Evolutionary conservation across 2,113 vertebrate genomes (phyloP).

Genomic region (Dipodomys stephensi): DNA sequence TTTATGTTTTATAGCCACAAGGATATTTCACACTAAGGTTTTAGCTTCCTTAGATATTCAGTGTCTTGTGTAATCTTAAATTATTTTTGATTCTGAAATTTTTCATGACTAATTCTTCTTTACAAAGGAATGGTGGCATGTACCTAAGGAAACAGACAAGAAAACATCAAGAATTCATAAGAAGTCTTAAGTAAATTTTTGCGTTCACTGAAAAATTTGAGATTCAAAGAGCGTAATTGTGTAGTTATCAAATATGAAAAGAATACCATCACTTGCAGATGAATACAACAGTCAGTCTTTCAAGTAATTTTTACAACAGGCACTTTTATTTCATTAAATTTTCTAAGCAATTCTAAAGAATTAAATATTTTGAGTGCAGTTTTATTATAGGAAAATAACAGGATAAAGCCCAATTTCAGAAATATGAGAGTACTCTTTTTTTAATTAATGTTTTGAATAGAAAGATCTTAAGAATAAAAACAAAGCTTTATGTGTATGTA

Average conservation of each 20-base stretch:
- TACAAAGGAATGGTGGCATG: slow-evolving; percentile 50
- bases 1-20: slow-evolving; percentile 33
- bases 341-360: slow-evolving; percentile 53
- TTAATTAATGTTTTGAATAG: slow-evolving; percentile 36
- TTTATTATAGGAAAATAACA: slow-evolving; percentile 52
- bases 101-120: slow-evolving; percentile 43
- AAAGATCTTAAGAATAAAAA: slow-evolving; percentile 53
- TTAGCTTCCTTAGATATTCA: slow-evolving; percentile 19
- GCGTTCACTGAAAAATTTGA: slow-evolving; percentile 28
- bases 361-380: neutral
- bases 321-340: slow-evolving; percentile 40
- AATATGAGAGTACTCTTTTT: neutral
- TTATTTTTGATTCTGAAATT: slow-evolving; percentile 41
- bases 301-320: neutral
- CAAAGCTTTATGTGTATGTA: slow-evolving; percentile 41
- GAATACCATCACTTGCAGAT: slow-evolving; percentile 7
- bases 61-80: neutral
- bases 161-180: slow-evolving; percentile 43
- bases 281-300: slow-evolving; percentile 1
- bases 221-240: slow-evolving; percentile 18
- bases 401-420: slow-evolving; percentile 14
- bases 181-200: slow-evolving; percentile 52
- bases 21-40: slow-evolving; percentile 4
- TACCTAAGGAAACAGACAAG: slow-evolving; percentile 38
- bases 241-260: slow-evolving; percentile 48